Evolutionary conservation across 2,113 vertebrate genomes (phyloP).

Genomic region (Cryptoleucopteryx plumbea): DNA sequence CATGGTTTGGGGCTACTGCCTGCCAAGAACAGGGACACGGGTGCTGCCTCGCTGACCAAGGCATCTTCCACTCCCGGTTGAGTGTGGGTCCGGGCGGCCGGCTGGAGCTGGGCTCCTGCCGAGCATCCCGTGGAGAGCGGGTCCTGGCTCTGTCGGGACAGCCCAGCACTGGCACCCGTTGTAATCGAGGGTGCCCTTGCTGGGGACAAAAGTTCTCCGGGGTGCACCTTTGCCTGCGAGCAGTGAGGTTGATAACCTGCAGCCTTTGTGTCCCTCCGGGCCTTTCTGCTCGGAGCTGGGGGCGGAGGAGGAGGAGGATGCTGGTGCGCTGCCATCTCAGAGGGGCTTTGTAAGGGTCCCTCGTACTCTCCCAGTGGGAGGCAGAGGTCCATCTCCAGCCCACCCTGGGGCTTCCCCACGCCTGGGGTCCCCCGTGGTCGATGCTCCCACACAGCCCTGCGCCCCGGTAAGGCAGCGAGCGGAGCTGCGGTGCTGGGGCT

Average conservation of each 20-base stretch:
- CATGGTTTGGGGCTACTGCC: not conserved
- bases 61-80: not conserved
- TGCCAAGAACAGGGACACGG: not conserved
- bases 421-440: accelerated
- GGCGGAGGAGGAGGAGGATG: no score
- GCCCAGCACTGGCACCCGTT: not conserved
- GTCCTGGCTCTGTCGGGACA: not conserved
- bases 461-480: not conserved
- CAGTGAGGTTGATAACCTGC: no score
- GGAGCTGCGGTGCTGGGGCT: not conserved
- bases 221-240: not conserved
- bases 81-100: not conserved
- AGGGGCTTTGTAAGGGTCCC: not conserved
- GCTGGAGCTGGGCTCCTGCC: not conserved
- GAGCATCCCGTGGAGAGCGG: not conserved
- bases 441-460: not conserved
- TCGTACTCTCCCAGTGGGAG: accelerated
- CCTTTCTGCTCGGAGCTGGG: not conserved
- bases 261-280: not conserved
- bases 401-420: not conserved
- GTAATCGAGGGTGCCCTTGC: not conserved
- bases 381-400: not conserved
- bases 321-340: accelerated
- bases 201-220: not conserved
- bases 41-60: not conserved